Evolutionary conservation across 2,797 vertebrate species (phyloP).

Genomic region (Centroberyx gerrardi): DNA sequence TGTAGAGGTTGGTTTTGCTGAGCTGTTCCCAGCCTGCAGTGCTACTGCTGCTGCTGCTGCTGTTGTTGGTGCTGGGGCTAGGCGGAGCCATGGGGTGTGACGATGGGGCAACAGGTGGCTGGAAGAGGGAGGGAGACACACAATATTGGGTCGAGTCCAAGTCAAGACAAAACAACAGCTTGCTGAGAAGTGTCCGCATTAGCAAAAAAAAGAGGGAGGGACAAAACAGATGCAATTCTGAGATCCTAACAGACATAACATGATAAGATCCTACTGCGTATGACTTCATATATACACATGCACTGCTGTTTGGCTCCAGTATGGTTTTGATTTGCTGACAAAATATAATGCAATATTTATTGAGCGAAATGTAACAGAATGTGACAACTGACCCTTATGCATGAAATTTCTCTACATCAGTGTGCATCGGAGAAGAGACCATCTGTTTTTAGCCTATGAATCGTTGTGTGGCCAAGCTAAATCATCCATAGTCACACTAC

Average conservation of each 20-base stretch:
- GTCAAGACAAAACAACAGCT: slow-evolving; percentile 19
- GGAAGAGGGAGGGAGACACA: slow-evolving; percentile 67
- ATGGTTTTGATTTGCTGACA: background rate
- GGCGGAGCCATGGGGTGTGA: slow-evolving; percentile 97
- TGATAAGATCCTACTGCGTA: background rate
- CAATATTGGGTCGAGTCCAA: slow-evolving; percentile 24
- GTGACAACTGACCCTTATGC: no score
- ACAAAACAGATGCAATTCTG: background rate
- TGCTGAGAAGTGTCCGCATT: slow-evolving; percentile 33
- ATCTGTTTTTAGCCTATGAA: background rate
- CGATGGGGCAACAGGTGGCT: slow-evolving; percentile 91
- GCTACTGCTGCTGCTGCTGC: slow-evolving; percentile 96
- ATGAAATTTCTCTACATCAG: background rate
- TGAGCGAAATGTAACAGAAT: no score
- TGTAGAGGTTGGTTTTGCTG: slow-evolving; percentile 99
- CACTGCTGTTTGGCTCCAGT: background rate
- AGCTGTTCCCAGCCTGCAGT: slow-evolving; percentile 97
- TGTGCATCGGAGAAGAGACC: background rate
- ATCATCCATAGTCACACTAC: background rate
- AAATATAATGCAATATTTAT: background rate
- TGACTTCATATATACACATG: background rate
- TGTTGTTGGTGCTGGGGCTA: slow-evolving; percentile 97
- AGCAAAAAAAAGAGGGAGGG: background rate
- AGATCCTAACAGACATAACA: no score
- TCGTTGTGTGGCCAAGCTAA: slow-evolving; percentile 5